Conservation (phyloP, 2,797 vertebrate species). For the Pterois miles region DNA sequence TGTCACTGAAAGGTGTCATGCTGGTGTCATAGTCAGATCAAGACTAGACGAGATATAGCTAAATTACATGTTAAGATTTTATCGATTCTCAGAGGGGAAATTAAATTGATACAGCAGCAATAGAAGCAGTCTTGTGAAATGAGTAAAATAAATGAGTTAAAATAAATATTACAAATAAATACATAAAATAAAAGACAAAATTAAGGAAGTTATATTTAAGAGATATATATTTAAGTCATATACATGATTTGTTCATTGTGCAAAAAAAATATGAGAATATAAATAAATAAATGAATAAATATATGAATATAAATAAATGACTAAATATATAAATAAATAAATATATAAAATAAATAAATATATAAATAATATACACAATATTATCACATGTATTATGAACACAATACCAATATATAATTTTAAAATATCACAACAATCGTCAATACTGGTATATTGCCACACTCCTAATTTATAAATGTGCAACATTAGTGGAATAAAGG, state of each 20-base stretch:
- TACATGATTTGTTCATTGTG: background rate
- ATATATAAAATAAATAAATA: too few relatives aligned
- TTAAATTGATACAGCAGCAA: background rate
- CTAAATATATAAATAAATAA: too few relatives aligned
- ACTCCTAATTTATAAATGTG: background rate
- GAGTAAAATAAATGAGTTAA: too few relatives aligned
- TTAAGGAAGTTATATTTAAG: background rate
- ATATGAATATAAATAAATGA: background rate
- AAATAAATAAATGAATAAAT: too few relatives aligned
- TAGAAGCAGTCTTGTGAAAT: background rate
- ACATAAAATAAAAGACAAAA: too few relatives aligned
- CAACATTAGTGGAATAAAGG: background rate
- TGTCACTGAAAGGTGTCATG: slow-evolving; percentile 14
- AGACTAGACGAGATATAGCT: background rate
- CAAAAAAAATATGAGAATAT: too few relatives aligned
- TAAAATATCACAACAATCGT: too few relatives aligned
- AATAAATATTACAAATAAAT: too few relatives aligned
- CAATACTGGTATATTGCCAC: too few relatives aligned
- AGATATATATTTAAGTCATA: background rate
- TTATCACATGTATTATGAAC: background rate
- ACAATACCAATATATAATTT: too few relatives aligned
- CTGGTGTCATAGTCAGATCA: background rate
- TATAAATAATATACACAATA: too few relatives aligned
- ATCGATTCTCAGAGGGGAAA: background rate
- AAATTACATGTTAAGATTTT: background rate